phyloP scores from a whole-genome alignment of 1,140 invertebrate genomes.

The Cydia amplana region DNA sequence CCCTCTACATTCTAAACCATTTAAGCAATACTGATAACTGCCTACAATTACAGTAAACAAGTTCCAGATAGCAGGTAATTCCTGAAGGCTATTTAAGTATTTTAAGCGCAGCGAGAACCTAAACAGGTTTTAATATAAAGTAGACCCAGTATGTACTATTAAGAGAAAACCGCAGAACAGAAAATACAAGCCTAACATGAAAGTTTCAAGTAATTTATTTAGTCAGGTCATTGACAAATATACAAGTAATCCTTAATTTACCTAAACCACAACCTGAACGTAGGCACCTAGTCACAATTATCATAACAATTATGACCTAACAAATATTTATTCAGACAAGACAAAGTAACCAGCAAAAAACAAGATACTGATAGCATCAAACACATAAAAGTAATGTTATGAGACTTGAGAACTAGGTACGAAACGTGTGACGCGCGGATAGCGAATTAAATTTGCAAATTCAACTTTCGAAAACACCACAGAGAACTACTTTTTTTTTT shows the following conservation, averaged over 20 bases:
- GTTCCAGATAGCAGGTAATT: neutral
- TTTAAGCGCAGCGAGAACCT: neutral
- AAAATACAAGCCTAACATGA: neutral
- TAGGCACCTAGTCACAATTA: neutral
- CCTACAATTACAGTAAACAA: constrained; percentile 4
- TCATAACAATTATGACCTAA: constrained; percentile 9
- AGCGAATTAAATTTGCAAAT: constrained; percentile 1
- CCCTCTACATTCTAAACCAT: neutral
- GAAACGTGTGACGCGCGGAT: neutral
- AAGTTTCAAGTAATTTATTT: neutral
- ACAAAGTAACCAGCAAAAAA: neutral
- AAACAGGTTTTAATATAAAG: neutral
- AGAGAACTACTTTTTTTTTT: neutral
- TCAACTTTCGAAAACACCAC: constrained; percentile 16
- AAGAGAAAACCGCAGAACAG: neutral
- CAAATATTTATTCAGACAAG: neutral
- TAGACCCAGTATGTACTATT: neutral
- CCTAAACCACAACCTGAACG: neutral
- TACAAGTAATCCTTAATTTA: neutral
- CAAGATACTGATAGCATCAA: neutral
- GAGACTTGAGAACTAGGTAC: neutral
- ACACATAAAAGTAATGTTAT: neutral
- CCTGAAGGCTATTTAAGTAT: neutral
- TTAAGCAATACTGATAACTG: neutral
- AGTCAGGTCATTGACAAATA: neutral